These are phyloP conservation scores for Seriola dumerili DNA, from an alignment of 2,113 vertebrate genomes.

Conservation along the genomic window DNA sequence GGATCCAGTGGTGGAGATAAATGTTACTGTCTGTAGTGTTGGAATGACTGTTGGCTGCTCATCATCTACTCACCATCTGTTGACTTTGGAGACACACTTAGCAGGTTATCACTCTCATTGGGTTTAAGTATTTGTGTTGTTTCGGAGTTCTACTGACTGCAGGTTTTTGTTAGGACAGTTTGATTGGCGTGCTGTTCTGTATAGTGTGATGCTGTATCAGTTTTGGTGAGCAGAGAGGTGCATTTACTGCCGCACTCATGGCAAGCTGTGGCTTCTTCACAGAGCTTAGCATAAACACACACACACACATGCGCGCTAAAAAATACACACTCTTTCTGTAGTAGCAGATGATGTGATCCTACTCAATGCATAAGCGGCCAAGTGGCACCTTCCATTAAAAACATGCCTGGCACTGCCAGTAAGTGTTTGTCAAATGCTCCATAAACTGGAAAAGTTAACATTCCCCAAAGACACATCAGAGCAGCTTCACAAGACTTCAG, in stretches of 20 bases:
- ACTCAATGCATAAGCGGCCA: slow-evolving; percentile 40
- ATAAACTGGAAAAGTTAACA: slow-evolving; percentile 64
- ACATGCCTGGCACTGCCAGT: slow-evolving; percentile 33
- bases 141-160: slow-evolving; percentile 18
- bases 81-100: slow-evolving; percentile 48
- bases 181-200: slow-evolving; percentile 34
- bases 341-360: slow-evolving; percentile 50
- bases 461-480: slow-evolving; percentile 49
- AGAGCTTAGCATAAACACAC: slow-evolving; percentile 36
- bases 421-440: slow-evolving; percentile 58
- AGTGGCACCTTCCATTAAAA: slow-evolving; percentile 60
- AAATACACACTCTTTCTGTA: slow-evolving; percentile 26
- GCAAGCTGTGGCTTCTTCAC: slow-evolving; percentile 50
- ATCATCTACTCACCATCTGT: slow-evolving; percentile 64
- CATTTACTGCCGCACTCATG: slow-evolving; percentile 20
- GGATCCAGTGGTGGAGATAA: slow-evolving; percentile 47
- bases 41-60: slow-evolving; percentile 49
- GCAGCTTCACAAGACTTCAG: slow-evolving; percentile 27
- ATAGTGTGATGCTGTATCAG: neutral
- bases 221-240: slow-evolving; percentile 36
- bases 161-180: slow-evolving; percentile 35
- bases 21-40: slow-evolving; percentile 53
- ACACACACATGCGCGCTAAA: neutral
- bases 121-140: slow-evolving; percentile 14
- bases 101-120: slow-evolving; percentile 51